Conservation (phyloP, 2,797 vertebrate species). For the Bradypodion ventrale region DNA sequence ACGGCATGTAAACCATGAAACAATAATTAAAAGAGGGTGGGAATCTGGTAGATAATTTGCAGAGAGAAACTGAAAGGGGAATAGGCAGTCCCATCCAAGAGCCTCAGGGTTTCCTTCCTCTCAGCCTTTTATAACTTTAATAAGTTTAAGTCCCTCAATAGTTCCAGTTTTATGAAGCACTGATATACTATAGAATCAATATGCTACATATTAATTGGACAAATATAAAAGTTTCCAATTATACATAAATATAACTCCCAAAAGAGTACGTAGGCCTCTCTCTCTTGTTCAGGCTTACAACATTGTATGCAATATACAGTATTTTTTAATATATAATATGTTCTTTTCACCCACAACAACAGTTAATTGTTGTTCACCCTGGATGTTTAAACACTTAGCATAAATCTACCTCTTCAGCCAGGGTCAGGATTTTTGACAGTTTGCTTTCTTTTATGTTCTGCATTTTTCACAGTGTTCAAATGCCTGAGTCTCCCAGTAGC, state of each 20-base stretch:
- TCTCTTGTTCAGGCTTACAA: neutral
- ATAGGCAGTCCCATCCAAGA: slow-evolving; percentile 6
- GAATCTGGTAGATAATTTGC: slow-evolving; percentile 26
- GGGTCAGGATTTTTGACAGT: neutral
- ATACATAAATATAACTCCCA: neutral
- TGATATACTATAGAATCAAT: slow-evolving; percentile 10
- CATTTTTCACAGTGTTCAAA: too few relatives aligned
- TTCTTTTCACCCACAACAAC: neutral
- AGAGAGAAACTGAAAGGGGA: slow-evolving; percentile 8
- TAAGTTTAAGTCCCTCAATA: slow-evolving; percentile 5
- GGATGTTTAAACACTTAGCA: neutral
- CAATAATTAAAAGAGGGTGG: slow-evolving; percentile 36
- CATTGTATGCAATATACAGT: too few relatives aligned
- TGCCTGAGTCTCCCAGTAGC: too few relatives aligned
- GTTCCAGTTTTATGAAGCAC: neutral
- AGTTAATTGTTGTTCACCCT: neutral
- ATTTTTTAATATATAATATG: too few relatives aligned
- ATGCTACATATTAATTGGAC: slow-evolving; percentile 19
- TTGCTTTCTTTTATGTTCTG: neutral
- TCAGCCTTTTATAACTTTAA: slow-evolving; percentile 17
- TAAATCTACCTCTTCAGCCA: neutral
- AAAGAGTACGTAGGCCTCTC: neutral
- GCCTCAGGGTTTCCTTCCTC: neutral
- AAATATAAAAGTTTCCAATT: slow-evolving; percentile 7
- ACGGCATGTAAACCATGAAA: slow-evolving; percentile 38